phyloP scores from a whole-genome alignment of 2,888 invertebrate species.

The Caenorhabditis japonica region DNA sequence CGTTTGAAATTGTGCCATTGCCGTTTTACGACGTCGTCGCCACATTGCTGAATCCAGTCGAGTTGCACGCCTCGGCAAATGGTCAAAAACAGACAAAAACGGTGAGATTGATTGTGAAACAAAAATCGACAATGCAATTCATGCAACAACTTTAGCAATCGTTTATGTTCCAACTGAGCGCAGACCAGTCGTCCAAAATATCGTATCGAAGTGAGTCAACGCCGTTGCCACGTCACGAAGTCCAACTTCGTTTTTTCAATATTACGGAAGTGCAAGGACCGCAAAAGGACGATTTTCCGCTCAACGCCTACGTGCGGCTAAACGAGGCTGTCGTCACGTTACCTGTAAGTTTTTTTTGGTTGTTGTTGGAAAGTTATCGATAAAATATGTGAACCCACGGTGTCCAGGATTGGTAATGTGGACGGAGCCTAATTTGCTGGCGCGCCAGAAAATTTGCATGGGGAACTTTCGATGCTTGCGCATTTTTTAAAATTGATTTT shows the following conservation, averaged over 20 bases:
- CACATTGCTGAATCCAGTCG: conserved; percentile 54
- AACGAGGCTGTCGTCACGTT: conserved; percentile 66
- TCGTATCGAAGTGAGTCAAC: conserved; percentile 9
- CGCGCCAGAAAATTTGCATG: no score
- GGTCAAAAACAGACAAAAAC: conserved; percentile 6
- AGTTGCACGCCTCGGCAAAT: conserved; percentile 35
- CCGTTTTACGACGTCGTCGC: conserved; percentile 64
- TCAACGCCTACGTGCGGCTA: conserved; percentile 61
- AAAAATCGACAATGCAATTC: not conserved
- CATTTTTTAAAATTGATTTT: no score
- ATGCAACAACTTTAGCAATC: conserved; percentile 6
- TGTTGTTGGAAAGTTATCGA: no score
- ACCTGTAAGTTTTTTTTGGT: conserved; percentile 71
- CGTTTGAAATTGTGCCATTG: conserved; percentile 37
- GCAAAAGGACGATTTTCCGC: conserved; percentile 75
- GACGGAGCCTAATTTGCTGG: no score
- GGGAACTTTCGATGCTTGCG: no score
- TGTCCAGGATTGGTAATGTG: no score
- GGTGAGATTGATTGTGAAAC: not conserved
- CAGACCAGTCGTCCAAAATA: not conserved
- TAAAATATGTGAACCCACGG: no score
- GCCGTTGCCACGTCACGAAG: conserved; percentile 70
- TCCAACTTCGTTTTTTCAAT: conserved; percentile 70
- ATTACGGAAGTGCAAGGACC: conserved; percentile 86
- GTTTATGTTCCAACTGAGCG: conserved; percentile 26